Evolutionary conservation across 1,140 invertebrate genomes (phyloP), one percentile per base, ranked within the genome.

Genomic region (Heliconius hewitsoni): DNA sequence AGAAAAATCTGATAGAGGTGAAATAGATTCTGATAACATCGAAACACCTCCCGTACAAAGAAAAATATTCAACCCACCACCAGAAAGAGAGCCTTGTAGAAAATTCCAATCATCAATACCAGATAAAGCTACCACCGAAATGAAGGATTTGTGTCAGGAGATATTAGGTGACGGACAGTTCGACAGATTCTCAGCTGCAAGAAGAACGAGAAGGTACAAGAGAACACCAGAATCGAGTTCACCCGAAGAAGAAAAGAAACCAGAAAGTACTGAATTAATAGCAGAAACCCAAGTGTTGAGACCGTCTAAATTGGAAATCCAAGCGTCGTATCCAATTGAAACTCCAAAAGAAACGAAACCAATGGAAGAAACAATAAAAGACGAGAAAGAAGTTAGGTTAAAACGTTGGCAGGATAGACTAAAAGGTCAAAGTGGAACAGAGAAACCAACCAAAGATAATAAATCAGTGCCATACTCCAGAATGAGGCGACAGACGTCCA

Each of bases 21-120:
- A 98, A 88, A 98, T 98, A 16, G 98, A 98, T 89, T 97, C 97
- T 4, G 98, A 98, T 83, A 98, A 98, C 83, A 97, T 98, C 23
- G 98, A 98, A 95, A 98, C 98, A 8, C 98, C 98, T 8, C 98
- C 98, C 1, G 97, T 96, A 0, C 97, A 96, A 16, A 95, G 98
- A 76, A 96, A 96, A 86, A 91, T 96, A 4, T 96, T 97, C 85
- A 96, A 95, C 80, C 95, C 96, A 16, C 95, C 96, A 0, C 95
- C 95, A 60, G 96, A 97, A 73, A 88, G 95, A 92, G 90, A 97
- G 95, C 95, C 96, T 83, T 96, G 95, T 83, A 88, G 95, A 55
- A 93, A 95, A 80, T 94, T 95, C 79, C 90, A 94, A 85, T 89
- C 93, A 3, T 80, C 89, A 11, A 70, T 89, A 70, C 80, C 89